Evolutionary conservation across 2,797 vertebrate species (phyloP).

Genomic region (Phyllotis vaccarum): DNA sequence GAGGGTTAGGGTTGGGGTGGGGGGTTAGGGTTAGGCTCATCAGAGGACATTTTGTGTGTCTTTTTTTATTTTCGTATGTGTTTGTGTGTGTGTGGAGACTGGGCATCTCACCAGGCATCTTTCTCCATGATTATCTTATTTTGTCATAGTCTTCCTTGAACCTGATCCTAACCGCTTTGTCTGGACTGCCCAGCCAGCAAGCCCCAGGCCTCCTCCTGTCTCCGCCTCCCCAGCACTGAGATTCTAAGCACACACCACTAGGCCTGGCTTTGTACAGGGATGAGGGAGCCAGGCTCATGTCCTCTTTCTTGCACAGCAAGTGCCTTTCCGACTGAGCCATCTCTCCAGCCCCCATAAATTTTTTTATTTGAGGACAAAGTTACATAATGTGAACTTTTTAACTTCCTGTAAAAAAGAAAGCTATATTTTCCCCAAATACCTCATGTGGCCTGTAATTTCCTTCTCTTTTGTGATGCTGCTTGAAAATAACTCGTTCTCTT

Average conservation of each 20-base stretch:
- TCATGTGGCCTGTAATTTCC: conserved; percentile 16
- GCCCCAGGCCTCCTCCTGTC: too few relatives aligned
- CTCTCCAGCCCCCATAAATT: background rate
- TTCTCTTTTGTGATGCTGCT: conserved; percentile 6
- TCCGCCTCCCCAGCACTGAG: background rate
- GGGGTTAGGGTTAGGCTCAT: background rate
- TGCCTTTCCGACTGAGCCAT: background rate
- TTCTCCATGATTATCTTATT: background rate
- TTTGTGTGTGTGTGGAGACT: background rate
- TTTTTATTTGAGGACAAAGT: conserved; percentile 28
- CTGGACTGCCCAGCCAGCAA: background rate
- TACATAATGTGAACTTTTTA: conserved; percentile 12
- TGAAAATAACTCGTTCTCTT: conserved; percentile 57
- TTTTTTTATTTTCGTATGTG: background rate
- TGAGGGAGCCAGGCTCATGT: background rate
- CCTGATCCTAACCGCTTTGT: background rate
- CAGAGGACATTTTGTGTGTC: background rate
- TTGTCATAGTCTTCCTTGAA: background rate
- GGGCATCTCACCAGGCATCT: background rate
- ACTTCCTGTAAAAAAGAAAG: conserved; percentile 52
- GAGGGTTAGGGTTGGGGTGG: background rate
- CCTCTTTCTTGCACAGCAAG: background rate
- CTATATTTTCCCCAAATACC: conserved; percentile 21
- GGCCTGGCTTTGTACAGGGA: background rate
- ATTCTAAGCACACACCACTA: background rate